Evolutionary conservation across 2,113 vertebrate species (phyloP).

Genomic region (Trinectes maculatus): DNA sequence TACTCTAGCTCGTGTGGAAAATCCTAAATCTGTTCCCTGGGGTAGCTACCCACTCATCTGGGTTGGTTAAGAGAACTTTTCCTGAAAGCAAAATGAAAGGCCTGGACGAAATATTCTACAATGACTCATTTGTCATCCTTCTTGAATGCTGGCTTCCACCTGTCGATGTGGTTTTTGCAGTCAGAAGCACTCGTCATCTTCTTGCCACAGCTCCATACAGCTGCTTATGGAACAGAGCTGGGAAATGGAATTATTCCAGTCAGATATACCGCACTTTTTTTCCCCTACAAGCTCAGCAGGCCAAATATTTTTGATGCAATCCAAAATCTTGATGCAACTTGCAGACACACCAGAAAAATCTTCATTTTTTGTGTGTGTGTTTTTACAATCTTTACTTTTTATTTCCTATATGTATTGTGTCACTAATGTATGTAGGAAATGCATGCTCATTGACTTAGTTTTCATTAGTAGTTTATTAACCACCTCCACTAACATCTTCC

Average conservation of each 20-base stretch:
- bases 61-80: not conserved
- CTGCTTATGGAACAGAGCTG: not conserved
- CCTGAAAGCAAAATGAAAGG: not conserved
- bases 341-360: not conserved
- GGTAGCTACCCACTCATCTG: not conserved
- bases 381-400: no score
- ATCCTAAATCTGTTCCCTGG: not conserved
- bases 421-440: constrained; percentile 14
- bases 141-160: not conserved
- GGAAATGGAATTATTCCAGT: not conserved
- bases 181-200: constrained; percentile 1
- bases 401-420: no score
- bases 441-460: constrained; percentile 8
- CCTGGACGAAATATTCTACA: not conserved
- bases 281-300: not conserved
- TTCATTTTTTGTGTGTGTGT: not conserved
- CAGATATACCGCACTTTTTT: not conserved
- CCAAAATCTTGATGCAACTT: not conserved
- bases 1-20: not conserved
- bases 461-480: constrained; percentile 32
- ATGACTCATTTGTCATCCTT: not conserved
- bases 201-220: not conserved
- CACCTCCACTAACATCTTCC: constrained; percentile 34
- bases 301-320: not conserved
- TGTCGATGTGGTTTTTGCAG: not conserved